Evolutionary conservation across 2,888 invertebrate species (phyloP).

Genomic region (Lasius platythorax): DNA sequence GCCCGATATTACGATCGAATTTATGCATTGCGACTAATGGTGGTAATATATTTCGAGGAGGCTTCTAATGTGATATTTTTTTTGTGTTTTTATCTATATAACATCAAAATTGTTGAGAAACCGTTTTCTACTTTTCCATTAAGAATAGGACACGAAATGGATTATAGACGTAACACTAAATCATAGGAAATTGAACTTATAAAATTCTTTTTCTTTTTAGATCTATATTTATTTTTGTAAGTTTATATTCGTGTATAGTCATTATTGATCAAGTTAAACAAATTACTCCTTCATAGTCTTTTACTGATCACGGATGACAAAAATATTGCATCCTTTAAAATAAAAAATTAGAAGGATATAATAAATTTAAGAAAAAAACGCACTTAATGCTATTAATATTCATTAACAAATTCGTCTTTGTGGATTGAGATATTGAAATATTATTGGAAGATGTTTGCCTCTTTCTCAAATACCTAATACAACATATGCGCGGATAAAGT

Average conservation of each 20-base stretch:
- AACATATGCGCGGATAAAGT: background rate
- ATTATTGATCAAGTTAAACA: background rate
- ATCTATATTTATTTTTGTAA: background rate
- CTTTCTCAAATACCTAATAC: background rate
- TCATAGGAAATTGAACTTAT: background rate
- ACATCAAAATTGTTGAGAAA: background rate
- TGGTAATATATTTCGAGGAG: constrained; percentile 23
- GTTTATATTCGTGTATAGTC: background rate
- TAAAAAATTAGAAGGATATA: background rate
- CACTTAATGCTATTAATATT: background rate
- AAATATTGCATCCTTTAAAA: background rate
- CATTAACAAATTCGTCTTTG: background rate
- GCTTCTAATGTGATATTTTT: background rate
- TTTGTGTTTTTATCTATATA: background rate
- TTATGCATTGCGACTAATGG: constrained; percentile 54
- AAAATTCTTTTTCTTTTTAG: background rate
- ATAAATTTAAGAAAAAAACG: background rate
- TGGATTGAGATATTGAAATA: constrained; percentile 16
- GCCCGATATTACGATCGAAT: constrained; percentile 53
- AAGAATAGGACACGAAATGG: background rate
- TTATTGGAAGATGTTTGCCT: background rate
- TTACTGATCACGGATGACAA: background rate
- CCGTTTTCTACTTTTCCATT: background rate
- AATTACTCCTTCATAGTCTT: background rate
- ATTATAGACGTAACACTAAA: background rate